Conservation (phyloP, 1,140 invertebrate genomes). For the Drosophila pallidifrons region DNA sequence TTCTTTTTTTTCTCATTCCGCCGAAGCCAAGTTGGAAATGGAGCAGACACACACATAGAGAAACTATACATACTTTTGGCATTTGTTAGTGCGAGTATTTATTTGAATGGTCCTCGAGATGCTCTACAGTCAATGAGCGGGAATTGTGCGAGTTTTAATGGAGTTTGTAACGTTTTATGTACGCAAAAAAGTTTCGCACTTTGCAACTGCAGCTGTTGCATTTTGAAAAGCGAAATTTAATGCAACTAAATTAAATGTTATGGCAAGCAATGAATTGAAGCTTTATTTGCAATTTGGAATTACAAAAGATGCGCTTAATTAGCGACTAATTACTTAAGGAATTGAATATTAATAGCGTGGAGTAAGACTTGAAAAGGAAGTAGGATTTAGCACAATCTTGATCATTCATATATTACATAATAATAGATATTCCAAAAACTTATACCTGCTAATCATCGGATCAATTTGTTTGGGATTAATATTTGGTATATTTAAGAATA, state of each 20-base stretch:
- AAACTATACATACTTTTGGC: constrained; percentile 9
- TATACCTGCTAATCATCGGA: no score
- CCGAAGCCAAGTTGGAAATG: constrained; percentile 62
- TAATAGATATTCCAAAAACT: no score
- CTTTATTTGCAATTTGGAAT: no score
- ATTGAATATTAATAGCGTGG: neutral
- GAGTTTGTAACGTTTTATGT: constrained; percentile 5
- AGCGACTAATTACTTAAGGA: neutral
- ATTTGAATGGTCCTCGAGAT: constrained; percentile 69
- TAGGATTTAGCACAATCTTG: no score
- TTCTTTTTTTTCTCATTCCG: neutral
- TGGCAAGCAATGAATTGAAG: no score
- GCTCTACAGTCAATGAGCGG: constrained; percentile 23
- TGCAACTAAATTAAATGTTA: neutral
- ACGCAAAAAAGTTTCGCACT: neutral
- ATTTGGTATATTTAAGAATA: no score
- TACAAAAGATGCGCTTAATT: neutral
- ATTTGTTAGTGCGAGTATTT: constrained; percentile 66
- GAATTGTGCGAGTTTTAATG: constrained; percentile 9
- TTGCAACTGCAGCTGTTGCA: neutral
- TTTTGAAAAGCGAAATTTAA: neutral
- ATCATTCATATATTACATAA: no score
- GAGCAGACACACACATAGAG: constrained; percentile 41
- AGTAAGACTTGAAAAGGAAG: no score
- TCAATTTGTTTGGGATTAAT: no score